Evolutionary conservation across 2,797 vertebrate genomes (phyloP).

Genomic region (Arnoldichthys spilopterus): DNA sequence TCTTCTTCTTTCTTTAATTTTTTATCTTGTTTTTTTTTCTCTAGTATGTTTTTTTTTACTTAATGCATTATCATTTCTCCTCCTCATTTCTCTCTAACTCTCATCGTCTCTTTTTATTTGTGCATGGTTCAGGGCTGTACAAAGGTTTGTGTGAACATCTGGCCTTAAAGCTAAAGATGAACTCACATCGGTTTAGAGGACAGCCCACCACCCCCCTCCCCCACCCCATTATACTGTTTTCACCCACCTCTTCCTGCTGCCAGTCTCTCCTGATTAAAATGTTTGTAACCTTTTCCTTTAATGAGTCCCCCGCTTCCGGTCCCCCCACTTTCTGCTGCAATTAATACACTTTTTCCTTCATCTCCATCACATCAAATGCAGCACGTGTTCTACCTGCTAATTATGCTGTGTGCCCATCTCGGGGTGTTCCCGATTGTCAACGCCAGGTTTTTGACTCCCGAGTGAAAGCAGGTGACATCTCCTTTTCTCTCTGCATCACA

Average conservation of each 20-base stretch:
- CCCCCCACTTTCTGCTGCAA: conserved; percentile 29
- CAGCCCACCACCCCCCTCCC: no score
- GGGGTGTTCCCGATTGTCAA: neutral
- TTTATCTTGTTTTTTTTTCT: neutral
- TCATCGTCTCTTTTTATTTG: neutral
- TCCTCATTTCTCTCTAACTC: neutral
- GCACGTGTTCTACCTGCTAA: neutral
- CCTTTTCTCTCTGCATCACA: neutral
- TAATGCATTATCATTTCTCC: neutral
- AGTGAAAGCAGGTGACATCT: neutral
- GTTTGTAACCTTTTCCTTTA: conserved; percentile 11
- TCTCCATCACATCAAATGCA: conserved; percentile 38
- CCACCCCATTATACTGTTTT: neutral
- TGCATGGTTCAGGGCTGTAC: neutral
- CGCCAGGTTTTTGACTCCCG: conserved; percentile 13
- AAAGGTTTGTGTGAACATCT: conserved; percentile 21
- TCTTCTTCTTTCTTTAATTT: neutral
- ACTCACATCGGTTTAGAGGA: conserved; percentile 13
- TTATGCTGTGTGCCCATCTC: neutral
- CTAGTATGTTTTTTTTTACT: neutral
- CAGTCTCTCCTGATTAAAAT: conserved; percentile 23
- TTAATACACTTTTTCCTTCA: conserved; percentile 30
- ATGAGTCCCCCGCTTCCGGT: conserved; percentile 18
- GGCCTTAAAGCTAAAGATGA: neutral
- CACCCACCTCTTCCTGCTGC: conserved; percentile 9